A percentile compares a stretch with the other conserved stretches of the same genome.
Conservation (phyloP, 2,888 invertebrate species). For the Platycnemis pennipes region DNA sequence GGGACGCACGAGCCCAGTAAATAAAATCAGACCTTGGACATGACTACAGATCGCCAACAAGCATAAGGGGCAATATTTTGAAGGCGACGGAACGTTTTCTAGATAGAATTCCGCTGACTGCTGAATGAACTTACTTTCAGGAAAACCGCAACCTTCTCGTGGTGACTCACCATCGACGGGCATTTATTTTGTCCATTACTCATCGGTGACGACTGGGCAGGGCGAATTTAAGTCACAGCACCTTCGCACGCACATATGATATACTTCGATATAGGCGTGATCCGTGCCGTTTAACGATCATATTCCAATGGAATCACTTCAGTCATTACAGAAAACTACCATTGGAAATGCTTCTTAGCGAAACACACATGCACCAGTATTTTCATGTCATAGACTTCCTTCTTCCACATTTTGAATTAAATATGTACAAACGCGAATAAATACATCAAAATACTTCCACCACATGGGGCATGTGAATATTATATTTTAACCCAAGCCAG, state of each 20-base stretch:
- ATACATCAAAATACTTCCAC: too few species aligned
- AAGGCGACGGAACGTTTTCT: not conserved
- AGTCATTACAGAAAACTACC: not conserved
- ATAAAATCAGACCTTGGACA: too few species aligned
- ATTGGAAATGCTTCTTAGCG: not conserved
- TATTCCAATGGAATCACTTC: not conserved
- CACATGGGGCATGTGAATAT: too few species aligned
- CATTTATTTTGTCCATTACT: not conserved
- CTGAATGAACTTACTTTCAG: not conserved
- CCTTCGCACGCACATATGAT: not conserved
- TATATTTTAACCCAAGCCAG: too few species aligned
- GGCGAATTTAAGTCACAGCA: not conserved
- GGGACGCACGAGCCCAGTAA: too few species aligned
- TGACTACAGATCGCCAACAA: not conserved
- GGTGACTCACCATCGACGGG: not conserved
- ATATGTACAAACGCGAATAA: too few species aligned
- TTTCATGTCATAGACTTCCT: not conserved
- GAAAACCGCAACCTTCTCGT: not conserved
- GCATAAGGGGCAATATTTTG: not conserved
- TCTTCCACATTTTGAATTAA: too few species aligned
- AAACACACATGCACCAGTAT: not conserved
- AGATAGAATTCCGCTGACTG: not conserved
- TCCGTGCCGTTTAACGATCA: too few species aligned
- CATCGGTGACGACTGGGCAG: not conserved
- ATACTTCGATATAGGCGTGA: too few species aligned